Conservation (phyloP, 2,113 vertebrate genomes). For the Irena cyanogastra region DNA sequence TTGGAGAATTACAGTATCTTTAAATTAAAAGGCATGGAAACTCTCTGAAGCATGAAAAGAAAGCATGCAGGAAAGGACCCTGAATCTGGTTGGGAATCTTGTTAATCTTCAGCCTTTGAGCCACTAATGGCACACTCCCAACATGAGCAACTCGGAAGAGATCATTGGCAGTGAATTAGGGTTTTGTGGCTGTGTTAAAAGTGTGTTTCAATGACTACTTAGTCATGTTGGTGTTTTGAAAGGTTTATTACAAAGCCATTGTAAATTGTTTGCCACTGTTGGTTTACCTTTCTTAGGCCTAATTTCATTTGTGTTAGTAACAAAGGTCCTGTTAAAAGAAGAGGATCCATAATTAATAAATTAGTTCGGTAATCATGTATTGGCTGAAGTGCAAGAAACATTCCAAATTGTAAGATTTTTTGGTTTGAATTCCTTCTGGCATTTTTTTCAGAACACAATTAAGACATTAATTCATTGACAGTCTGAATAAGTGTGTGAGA, state of each 20-base stretch:
- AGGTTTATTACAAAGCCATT: background rate
- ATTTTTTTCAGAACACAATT: background rate
- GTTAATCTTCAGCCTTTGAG: slow-evolving; percentile 1
- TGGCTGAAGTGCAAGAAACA: background rate
- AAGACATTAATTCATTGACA: background rate
- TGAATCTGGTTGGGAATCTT: background rate
- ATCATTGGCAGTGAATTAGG: background rate
- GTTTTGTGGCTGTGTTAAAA: background rate
- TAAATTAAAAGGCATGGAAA: slow-evolving; percentile 35
- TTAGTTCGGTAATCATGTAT: background rate
- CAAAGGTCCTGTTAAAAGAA: background rate
- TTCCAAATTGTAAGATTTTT: background rate
- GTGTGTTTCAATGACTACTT: background rate
- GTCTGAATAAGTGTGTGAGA: background rate
- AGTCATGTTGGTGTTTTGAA: background rate
- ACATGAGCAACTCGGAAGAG: background rate
- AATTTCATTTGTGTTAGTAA: background rate
- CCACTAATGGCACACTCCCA: background rate
- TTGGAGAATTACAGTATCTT: background rate
- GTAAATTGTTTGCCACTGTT: background rate
- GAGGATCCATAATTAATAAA: background rate
- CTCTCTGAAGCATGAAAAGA: slow-evolving; percentile 9
- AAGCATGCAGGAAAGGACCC: background rate
- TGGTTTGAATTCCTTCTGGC: background rate
- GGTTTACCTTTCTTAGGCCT: background rate